A percentile compares a stretch with the other conserved stretches of the same genome.
Evolutionary conservation across 2,888 invertebrate genomes (phyloP).

Genomic region (Microctonus brassicae): DNA sequence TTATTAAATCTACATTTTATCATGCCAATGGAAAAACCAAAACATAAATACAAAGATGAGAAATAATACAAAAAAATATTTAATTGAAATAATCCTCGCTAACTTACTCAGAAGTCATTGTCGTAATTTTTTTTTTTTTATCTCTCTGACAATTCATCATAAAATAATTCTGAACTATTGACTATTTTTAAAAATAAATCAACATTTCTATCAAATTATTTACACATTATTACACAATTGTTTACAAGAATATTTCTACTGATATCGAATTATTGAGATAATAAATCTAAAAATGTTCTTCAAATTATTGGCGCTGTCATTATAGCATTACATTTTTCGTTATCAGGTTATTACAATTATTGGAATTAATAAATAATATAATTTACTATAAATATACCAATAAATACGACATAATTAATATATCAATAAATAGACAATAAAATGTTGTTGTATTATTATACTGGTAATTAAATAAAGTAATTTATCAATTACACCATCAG

Average conservation of each 20-base stretch:
- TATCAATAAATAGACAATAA: background rate
- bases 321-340: background rate
- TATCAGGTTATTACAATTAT: background rate
- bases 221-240: background rate
- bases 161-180: background rate
- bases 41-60: background rate
- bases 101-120: slow-evolving; percentile 30
- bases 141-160: background rate
- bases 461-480: background rate
- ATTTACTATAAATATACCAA: background rate
- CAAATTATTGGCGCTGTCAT: background rate
- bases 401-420: background rate
- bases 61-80: slow-evolving; percentile 7
- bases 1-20: background rate
- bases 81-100: slow-evolving; percentile 9
- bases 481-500: background rate
- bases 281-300: background rate
- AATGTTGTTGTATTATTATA: background rate
- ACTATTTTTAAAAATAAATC: background rate
- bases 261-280: background rate
- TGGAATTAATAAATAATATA: background rate
- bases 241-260: background rate
- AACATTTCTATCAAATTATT: background rate
- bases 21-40: slow-evolving; percentile 8
- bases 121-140: slow-evolving; percentile 2